Percentiles rank a stretch among this genome's conserved stretches.
Conservation (phyloP, 2,797 vertebrate genomes). For the Nannoperca australis region DNA sequence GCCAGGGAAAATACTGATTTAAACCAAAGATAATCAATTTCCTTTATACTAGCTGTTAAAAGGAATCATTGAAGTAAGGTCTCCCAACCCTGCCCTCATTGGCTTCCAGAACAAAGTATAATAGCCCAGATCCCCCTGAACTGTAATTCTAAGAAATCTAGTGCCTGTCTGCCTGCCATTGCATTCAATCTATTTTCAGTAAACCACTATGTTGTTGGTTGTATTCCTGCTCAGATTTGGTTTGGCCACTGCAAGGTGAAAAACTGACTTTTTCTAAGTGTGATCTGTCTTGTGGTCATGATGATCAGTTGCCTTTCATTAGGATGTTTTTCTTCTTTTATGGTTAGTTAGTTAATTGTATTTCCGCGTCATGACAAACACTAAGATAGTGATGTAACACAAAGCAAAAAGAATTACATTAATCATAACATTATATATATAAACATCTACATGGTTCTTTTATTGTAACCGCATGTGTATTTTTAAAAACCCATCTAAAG, state of each 20-base stretch:
- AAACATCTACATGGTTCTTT: background rate
- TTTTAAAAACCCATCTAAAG: slow-evolving; percentile 3
- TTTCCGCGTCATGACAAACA: slow-evolving; percentile 12
- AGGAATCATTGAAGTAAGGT: slow-evolving; percentile 30
- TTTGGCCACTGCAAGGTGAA: slow-evolving; percentile 20
- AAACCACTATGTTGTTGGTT: slow-evolving; percentile 20
- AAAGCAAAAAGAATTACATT: background rate
- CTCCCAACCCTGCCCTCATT: slow-evolving; percentile 24
- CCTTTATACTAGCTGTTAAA: slow-evolving; percentile 44
- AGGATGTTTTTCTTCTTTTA: background rate
- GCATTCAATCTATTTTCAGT: slow-evolving; percentile 27
- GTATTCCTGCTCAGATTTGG: slow-evolving; percentile 13
- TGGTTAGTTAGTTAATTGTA: background rate
- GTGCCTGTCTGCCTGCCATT: slow-evolving; percentile 17
- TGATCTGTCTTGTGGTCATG: background rate
- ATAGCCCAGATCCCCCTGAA: slow-evolving; percentile 24
- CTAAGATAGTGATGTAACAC: background rate
- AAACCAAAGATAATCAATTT: slow-evolving; percentile 48
- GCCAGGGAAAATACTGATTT: slow-evolving; percentile 40
- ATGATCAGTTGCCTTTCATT: slow-evolving; percentile 14
- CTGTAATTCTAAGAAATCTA: slow-evolving; percentile 55
- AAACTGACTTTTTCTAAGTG: background rate
- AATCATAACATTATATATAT: background rate
- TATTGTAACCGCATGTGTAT: slow-evolving; percentile 1
- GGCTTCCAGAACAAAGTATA: slow-evolving; percentile 43